Evolutionary conservation across 2,888 invertebrate species (phyloP).

Genomic region (Scaptomyza reducta): DNA sequence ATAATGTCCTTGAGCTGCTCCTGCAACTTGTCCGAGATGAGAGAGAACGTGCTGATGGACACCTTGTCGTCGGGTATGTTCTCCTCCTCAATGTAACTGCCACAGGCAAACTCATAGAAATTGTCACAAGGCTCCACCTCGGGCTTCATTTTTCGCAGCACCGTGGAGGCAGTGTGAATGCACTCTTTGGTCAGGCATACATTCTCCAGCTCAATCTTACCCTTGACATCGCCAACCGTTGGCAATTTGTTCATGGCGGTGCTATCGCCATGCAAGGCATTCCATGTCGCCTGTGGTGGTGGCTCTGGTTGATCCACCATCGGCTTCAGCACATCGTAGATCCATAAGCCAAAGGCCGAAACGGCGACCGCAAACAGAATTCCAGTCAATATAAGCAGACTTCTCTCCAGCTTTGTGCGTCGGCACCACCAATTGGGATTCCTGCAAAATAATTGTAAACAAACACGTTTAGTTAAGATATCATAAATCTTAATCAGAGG

Average conservation of each 20-base stretch:
- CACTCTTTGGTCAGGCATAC: slow-evolving; percentile 91
- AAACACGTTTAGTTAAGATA: slow-evolving; percentile 3
- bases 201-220: slow-evolving; percentile 63
- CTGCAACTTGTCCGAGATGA: slow-evolving; percentile 84
- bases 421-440: slow-evolving; percentile 93
- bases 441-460: slow-evolving; percentile 82
- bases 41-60: slow-evolving; percentile 83
- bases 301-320: slow-evolving; percentile 1
- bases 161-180: slow-evolving; percentile 89
- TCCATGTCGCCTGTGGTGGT: slow-evolving; percentile 69
- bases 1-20: slow-evolving; percentile 84
- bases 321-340: slow-evolving; percentile 80
- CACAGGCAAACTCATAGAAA: slow-evolving; percentile 91
- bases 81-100: slow-evolving; percentile 88
- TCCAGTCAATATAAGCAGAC: slow-evolving; percentile 87
- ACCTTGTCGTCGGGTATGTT: slow-evolving; percentile 89
- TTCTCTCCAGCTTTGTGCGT: slow-evolving; percentile 89
- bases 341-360: slow-evolving; percentile 84
- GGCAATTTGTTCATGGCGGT: slow-evolving; percentile 61
- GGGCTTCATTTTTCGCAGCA: slow-evolving; percentile 88
- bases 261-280: slow-evolving; percentile 71
- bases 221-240: slow-evolving; percentile 65
- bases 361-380: slow-evolving; percentile 87
- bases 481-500: slow-evolving; percentile 52
- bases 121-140: slow-evolving; percentile 90